Conservation (phyloP, 92 coral and sea anemone species). For the Pocillopora grandis region DNA sequence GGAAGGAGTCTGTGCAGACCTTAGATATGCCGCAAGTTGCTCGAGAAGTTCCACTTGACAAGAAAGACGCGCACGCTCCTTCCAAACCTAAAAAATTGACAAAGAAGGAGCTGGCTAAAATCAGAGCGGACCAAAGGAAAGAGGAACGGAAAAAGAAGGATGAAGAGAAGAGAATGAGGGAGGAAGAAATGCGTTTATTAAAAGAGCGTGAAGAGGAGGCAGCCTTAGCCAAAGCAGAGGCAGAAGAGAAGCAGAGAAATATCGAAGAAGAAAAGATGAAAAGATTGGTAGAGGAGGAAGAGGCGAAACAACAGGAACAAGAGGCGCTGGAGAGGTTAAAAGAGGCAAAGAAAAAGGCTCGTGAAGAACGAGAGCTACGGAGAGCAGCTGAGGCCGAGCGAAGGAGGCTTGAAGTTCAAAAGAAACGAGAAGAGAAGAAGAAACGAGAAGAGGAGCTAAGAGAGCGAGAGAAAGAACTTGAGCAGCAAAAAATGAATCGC, state of each 20-base stretch:
- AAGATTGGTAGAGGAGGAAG: slow-evolving; percentile 84
- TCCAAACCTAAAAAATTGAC: slow-evolving; percentile 80
- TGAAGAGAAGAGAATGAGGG: slow-evolving; percentile 71
- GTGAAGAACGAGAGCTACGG: slow-evolving; percentile 89
- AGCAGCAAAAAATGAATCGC: slow-evolving; percentile 75
- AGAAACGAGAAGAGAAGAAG: slow-evolving; percentile 93
- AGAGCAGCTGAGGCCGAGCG: slow-evolving; percentile 95
- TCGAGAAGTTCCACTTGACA: slow-evolving; percentile 48
- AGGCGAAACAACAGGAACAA: slow-evolving; percentile 74
- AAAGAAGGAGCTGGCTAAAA: slow-evolving; percentile 78
- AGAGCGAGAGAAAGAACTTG: slow-evolving; percentile 86
- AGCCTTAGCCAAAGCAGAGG: slow-evolving; percentile 67
- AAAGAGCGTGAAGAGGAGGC: slow-evolving; percentile 87
- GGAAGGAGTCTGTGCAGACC: slow-evolving; percentile 32
- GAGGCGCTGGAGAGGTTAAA: slow-evolving; percentile 80
- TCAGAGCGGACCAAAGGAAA: slow-evolving; percentile 71
- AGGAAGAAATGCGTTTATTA: slow-evolving; percentile 71
- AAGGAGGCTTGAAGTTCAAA: slow-evolving; percentile 86
- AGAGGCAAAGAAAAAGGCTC: slow-evolving; percentile 89
- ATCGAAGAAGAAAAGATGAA: slow-evolving; percentile 77
- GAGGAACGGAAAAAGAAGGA: slow-evolving; percentile 74
- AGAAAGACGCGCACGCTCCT: slow-evolving; percentile 83
- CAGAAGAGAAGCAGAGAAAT: slow-evolving; percentile 75
- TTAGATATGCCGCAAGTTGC: slow-evolving; percentile 64
- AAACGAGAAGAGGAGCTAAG: slow-evolving; percentile 86